phyloP scores from a whole-genome alignment of 1,140 invertebrate species.

The Bombus ignitus region DNA sequence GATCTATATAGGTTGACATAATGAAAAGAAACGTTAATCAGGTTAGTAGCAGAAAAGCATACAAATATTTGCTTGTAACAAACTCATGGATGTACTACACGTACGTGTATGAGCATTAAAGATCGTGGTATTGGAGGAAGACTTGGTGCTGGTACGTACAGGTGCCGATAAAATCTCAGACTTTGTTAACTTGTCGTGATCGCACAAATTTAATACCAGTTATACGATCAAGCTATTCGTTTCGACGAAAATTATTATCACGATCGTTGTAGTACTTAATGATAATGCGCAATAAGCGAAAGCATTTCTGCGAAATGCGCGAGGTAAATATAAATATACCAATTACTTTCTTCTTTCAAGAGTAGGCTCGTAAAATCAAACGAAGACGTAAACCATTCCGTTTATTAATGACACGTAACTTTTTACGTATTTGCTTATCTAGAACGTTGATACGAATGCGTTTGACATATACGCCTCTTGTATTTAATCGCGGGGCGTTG shows the following conservation, averaged over 20 bases:
- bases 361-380: not conserved
- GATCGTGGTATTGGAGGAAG: not conserved
- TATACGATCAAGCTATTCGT: not conserved
- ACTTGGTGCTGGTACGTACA: constrained; percentile 2
- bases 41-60: not conserved
- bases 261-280: not conserved
- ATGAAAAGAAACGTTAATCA: not conserved
- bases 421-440: constrained; percentile 13
- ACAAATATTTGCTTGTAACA: not conserved
- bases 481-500: not conserved
- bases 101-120: not conserved
- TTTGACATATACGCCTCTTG: constrained; percentile 42
- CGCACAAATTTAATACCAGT: not conserved
- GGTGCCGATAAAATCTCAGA: constrained; percentile 11
- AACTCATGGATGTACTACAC: not conserved
- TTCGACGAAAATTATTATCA: not conserved
- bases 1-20: no score
- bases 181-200: not conserved
- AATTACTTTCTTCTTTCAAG: not conserved
- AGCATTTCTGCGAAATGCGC: not conserved
- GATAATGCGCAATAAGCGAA: not conserved
- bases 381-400: not conserved
- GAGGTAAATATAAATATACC: not conserved
- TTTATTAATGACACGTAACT: not conserved
- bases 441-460: not conserved